A percentile compares a stretch with the other conserved stretches of the same genome.
phyloP scores from a whole-genome alignment of 2,888 invertebrate species.

The Elgonia sp. region DNA sequence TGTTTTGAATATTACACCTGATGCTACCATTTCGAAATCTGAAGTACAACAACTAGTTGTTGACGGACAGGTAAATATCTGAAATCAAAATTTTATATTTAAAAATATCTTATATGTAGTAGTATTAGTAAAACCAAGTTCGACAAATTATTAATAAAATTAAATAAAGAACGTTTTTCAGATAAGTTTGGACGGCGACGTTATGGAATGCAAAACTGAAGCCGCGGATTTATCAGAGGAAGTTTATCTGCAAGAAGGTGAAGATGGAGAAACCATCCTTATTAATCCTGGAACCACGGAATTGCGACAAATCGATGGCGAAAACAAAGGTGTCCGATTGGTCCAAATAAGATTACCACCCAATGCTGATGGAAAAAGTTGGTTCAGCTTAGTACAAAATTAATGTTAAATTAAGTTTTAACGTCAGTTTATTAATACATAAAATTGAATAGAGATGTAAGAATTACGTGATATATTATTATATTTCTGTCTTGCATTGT shows the following conservation, averaged over 20 bases:
- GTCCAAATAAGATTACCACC: slow-evolving; percentile 85
- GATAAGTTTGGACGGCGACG: slow-evolving; percentile 78
- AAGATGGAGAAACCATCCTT: slow-evolving; percentile 81
- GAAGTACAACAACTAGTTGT: slow-evolving; percentile 83
- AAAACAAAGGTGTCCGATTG: slow-evolving; percentile 83
- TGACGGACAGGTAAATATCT: slow-evolving; percentile 82
- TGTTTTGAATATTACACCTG: slow-evolving; percentile 82
- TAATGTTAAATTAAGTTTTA: slow-evolving; percentile 52
- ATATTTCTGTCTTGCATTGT: slow-evolving; percentile 18
- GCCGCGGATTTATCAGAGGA: slow-evolving; percentile 81
- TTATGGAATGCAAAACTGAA: slow-evolving; percentile 83
- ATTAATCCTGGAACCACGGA: slow-evolving; percentile 83
- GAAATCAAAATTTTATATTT: background rate
- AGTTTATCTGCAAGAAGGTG: slow-evolving; percentile 84
- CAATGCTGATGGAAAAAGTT: slow-evolving; percentile 82
- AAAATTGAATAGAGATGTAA: background rate
- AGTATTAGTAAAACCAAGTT: background rate
- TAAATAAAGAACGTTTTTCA: slow-evolving; percentile 56
- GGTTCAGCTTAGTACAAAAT: slow-evolving; percentile 85
- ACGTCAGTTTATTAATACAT: slow-evolving; percentile 2
- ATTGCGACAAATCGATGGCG: slow-evolving; percentile 82
- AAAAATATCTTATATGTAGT: background rate
- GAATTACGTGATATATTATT: background rate
- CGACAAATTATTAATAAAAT: slow-evolving; percentile 43
- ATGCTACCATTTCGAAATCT: slow-evolving; percentile 78